Base-by-base conservation (phyloP, 2,888 invertebrate genomes). In the Tortricodes alternella region DNA sequence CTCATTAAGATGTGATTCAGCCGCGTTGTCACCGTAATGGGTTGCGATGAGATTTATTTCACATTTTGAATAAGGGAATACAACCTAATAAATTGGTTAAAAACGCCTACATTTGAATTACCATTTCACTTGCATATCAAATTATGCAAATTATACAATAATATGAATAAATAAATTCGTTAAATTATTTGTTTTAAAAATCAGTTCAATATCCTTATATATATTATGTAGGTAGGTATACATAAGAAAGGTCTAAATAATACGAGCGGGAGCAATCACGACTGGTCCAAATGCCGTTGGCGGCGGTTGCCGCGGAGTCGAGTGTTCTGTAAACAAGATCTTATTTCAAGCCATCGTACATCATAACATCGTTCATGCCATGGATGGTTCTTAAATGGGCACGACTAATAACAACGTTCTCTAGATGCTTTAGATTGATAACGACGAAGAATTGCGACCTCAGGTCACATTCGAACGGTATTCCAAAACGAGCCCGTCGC, bases 261-360 rank as follows among this genome's bases (percentile, higher is more conserved):
- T 43, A 21, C 48, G 18, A 38, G 43, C 55, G 37, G 35, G 49
- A 49, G 55, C 49, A 43, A 56, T 49, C 49, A 43, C 34, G 55
- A 44, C 50, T 44, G 49, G 56, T 56, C 50, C 44, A 32, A 50
- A 56, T 37, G 37, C 44, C 56, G 29, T 24, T 38, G 56, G 44
- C 49, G 44, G 29, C 11, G n/a, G 53, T 35, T 23, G 11, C 46
- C 43, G 61, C 34, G 53, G 46, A 50, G 58, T 58, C 35, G 51
- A 77, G 75, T 72, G 75, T 68, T 77, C 71, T 60, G 71, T 70
- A 78, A 78, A 80, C 78, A 78, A 67, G 74, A 76, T 79, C 78
- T 62, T 64, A 70, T 79, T 79, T 71, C 79, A 73, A 65, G 65
- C 60, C 53, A 55, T 38, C 34, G n/a, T 27, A 29, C 29, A 11